A percentile compares a stretch with the other conserved stretches of the same genome.
Conservation (phyloP, 2,797 vertebrate species). For the Spinibarbus caldwelli region DNA sequence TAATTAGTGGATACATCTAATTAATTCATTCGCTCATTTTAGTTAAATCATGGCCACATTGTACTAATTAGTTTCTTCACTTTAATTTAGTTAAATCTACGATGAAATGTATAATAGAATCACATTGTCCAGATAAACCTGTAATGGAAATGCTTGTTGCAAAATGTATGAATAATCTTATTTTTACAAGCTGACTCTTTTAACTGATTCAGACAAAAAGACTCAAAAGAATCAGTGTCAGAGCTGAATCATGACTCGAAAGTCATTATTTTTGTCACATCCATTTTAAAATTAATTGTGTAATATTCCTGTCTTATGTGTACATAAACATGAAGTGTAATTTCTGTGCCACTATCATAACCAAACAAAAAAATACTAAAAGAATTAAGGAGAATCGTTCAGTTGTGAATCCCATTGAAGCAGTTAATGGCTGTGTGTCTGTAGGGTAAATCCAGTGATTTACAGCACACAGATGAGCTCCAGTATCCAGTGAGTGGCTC, state of each 20-base stretch:
- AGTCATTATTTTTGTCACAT: not conserved
- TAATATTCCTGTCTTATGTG: not conserved
- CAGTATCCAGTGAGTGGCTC: conserved; percentile 21
- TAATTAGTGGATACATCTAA: not conserved
- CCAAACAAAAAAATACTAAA: not conserved
- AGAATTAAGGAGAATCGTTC: not conserved
- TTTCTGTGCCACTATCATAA: not conserved
- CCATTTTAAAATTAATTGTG: not conserved
- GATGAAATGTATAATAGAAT: not conserved
- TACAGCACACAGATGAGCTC: too few species aligned
- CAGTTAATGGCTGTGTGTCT: conserved; percentile 12
- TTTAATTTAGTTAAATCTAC: not conserved
- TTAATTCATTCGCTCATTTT: not conserved
- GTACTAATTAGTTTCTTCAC: not conserved
- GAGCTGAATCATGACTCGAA: not conserved
- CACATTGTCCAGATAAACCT: not conserved
- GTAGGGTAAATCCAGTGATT: conserved; percentile 52
- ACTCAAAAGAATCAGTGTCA: not conserved
- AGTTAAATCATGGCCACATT: not conserved
- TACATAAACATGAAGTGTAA: not conserved
- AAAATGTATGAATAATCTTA: not conserved
- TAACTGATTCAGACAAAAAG: not conserved
- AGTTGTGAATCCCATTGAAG: not conserved
- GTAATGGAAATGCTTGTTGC: not conserved
- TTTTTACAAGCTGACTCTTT: not conserved